Base-by-base conservation (phyloP, 2,888 invertebrate species). In the Clunio marinus region DNA sequence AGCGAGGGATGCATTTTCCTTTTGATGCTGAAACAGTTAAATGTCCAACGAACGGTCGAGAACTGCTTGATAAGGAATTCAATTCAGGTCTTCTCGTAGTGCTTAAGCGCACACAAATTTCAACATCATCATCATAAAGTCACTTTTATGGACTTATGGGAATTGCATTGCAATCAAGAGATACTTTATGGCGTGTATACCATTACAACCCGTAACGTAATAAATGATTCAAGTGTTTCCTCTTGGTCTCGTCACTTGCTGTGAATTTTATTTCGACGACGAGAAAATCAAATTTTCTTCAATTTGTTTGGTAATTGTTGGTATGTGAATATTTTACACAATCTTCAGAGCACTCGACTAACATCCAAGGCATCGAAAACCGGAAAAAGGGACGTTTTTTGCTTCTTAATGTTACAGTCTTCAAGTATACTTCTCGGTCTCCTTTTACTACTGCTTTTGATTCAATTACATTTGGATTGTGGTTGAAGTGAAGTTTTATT, bases 311-410 rank as follows among this genome's bases (percentile, higher is more conserved):
- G 66, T 67, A 67, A 67, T 67, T 67, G 66, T 51, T 67, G 28
- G 51, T 67, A 67, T 67, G 66, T 67, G 66, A 51, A 67, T 67
- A 67, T 55, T 67, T 67, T 67, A 55, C 66, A 27, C 20, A 67
- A 65, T 20, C 46, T 65, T 41, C 15, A n/a, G n/a, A n/a, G n/a
- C n/a, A 41, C 20, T 32, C 15, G 15, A 20, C n/a, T n/a, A n/a
- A n/a, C n/a, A n/a, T n/a, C n/a, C n/a, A n/a, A n/a, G n/a, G n/a
- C n/a, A n/a, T n/a, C n/a, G n/a, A n/a, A n/a, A n/a, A n/a, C n/a
- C 25, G 59, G 59, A 41, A 62, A 22, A 41, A 62, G 41, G 41
- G 41, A 41, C 41, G 41, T 32, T 32, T 15, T 41, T 15, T 41
- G 41, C 10, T 41, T 10, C 41, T 41, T 41, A 41, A 41, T 22